Base-by-base conservation (phyloP, 2,797 vertebrate genomes). In the Siniperca obscura region DNA sequence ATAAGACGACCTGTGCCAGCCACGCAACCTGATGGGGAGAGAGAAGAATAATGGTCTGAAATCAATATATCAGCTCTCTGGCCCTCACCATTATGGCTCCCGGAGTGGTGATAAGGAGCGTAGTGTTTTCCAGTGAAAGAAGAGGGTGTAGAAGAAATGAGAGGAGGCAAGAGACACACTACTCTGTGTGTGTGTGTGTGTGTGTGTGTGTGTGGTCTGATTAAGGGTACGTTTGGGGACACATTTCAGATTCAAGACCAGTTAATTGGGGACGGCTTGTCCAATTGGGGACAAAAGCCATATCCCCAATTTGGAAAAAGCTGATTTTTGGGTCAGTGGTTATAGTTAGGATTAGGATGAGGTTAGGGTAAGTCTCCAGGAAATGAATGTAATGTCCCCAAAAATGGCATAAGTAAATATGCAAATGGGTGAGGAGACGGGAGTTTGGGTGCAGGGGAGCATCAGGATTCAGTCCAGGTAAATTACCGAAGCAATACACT, bases 61-160 rank as follows among this genome's bases (percentile, higher is more conserved):
- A 87, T 87, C 81, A 84, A 85, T 86, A 82, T 71, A 69, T 84
- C 80, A 74, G 79, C 69, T 84, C 72, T 70, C 74, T 84, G 71
- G 74, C 74, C 74, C 68, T 84, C 69, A 66, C 62, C 40, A 57
- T 83, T 81, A 82, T 78, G 65, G 60, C 81, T 87, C 83, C 62
- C 79, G 71, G 36, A 79, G 72, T 80, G 44, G 66, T 76, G 86
- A 83, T 83, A 72, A 86, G 72, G 72, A 67, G 78, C 74, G 25
- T 72, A 72, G 71, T 77, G 56, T 77, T 75, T 76, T 56, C 72
- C 69, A 70, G 17, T 78, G 73, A 82, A 46, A 77, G 22, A 67
- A 34, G 75, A 72, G 48, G 57, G 72, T 74, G 38, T 62, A 30
- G 46, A 50, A 60, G 44, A 52, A 68, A 21, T 7, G 19, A 12